phyloP scores from a whole-genome alignment of 2,113 vertebrate genomes.

The Stegostoma tigrinum region DNA sequence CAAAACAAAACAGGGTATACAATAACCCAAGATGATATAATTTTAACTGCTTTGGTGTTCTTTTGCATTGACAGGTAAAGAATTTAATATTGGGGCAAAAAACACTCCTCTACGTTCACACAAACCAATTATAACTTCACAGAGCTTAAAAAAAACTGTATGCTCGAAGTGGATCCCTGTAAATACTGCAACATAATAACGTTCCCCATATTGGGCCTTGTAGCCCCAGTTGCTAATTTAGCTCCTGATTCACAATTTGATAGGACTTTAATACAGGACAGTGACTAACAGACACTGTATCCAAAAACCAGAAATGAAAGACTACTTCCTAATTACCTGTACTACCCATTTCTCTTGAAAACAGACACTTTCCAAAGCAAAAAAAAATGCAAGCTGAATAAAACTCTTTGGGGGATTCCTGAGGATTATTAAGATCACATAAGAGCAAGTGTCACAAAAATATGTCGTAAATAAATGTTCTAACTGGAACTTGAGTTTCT shows the following conservation, averaged over 20 bases:
- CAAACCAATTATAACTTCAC: background rate
- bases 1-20: background rate
- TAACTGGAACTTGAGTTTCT: background rate
- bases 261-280: background rate
- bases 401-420: background rate
- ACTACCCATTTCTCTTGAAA: background rate
- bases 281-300: background rate
- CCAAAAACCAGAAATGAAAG: background rate
- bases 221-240: background rate
- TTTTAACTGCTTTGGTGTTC: background rate
- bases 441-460: background rate
- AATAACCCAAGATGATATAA: background rate
- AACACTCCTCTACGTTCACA: background rate
- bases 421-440: background rate
- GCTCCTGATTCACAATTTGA: background rate
- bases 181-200: background rate
- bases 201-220: background rate
- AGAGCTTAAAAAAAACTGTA: background rate
- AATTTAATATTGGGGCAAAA: background rate
- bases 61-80: background rate
- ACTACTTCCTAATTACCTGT: background rate
- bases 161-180: background rate
- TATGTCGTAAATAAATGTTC: background rate
- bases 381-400: background rate
- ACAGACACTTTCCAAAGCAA: background rate